phyloP scores from a whole-genome alignment of 2,797 vertebrate genomes.

The Dromococcyx pavoninus region DNA sequence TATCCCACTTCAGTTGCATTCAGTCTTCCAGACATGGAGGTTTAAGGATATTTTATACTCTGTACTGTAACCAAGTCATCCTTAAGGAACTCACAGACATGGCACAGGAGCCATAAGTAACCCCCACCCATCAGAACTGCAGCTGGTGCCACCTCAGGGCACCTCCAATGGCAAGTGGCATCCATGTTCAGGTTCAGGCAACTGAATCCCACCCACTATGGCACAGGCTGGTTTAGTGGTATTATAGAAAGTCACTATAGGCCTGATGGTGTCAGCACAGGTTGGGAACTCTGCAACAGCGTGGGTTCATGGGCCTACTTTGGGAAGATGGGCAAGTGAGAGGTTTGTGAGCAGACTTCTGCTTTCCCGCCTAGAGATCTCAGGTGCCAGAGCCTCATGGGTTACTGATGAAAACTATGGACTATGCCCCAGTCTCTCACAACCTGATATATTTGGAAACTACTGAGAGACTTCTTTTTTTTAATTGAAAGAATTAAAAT shows the following conservation, averaged over 20 bases:
- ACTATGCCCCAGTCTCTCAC: neutral
- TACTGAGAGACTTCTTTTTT: neutral
- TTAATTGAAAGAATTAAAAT: neutral
- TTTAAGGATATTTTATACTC: neutral
- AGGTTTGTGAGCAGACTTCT: neutral
- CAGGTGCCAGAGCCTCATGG: neutral
- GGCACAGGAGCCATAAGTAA: neutral
- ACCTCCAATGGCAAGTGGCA: neutral
- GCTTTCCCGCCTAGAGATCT: neutral
- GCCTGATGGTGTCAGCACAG: neutral
- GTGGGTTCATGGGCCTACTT: neutral
- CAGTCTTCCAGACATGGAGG: neutral
- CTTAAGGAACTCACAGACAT: accelerated
- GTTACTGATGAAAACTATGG: neutral
- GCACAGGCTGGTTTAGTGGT: neutral
- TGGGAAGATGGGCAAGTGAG: neutral
- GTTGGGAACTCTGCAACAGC: neutral
- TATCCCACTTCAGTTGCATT: neutral
- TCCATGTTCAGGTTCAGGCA: neutral
- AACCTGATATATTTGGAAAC: neutral
- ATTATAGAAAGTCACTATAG: neutral
- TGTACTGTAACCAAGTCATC: neutral
- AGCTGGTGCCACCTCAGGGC: neutral
- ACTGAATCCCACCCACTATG: neutral
- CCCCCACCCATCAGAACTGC: neutral